Base-by-base conservation (phyloP, 2,888 invertebrate species). In the Lithophane ornitopus region DNA sequence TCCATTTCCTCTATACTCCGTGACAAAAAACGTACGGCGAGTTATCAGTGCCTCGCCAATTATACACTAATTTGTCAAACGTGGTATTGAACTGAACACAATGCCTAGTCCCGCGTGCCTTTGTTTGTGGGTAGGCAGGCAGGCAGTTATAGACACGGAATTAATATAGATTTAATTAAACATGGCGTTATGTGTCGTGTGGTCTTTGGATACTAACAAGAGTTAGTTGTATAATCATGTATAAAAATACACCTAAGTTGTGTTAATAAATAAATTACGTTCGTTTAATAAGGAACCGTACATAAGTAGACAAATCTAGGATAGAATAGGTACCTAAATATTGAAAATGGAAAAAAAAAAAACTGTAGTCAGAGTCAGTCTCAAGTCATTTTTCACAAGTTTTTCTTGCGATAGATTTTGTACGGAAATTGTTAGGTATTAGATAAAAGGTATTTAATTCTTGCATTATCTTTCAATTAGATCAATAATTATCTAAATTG, bases 11-110 rank as follows among this genome's bases (percentile, higher is more conserved):
- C 7, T 11, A 16, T 74, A 75, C 62, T 84, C 81, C 3, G 56
- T 26, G 59, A 2, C 52, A 68, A 7, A 16, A 9, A 22, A 34
- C n/a, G 49, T 39, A 56, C 14, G 44, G 41, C 71, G 11, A n/a
- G 54, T 75, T 80, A 84, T 84, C 84, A 65, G 54, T 70, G 41
- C 62, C 34, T 44, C n/a, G 63, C 69, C 82, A 85, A 82, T 82
- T 85, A 82, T 65, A 68, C 70, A 77, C 56, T 81, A 81, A 82
- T 82, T 82, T 70, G 82, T 82, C 85, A 68, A 70, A 73, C 81
- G 81, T 28, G 70, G 67, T 65, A 56, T 62, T 58, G 68, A 70
- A 52, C 41, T n/a, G 39, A 67, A 54, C 61, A 84, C 82, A 82
- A 76, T 69, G 81, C 52, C 26, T 68, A 28, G 67, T 52, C 81